These are phyloP conservation scores for Psilopogon haemacephalus DNA, from an alignment of 2,113 vertebrate genomes.

Conservation along the genomic window DNA sequence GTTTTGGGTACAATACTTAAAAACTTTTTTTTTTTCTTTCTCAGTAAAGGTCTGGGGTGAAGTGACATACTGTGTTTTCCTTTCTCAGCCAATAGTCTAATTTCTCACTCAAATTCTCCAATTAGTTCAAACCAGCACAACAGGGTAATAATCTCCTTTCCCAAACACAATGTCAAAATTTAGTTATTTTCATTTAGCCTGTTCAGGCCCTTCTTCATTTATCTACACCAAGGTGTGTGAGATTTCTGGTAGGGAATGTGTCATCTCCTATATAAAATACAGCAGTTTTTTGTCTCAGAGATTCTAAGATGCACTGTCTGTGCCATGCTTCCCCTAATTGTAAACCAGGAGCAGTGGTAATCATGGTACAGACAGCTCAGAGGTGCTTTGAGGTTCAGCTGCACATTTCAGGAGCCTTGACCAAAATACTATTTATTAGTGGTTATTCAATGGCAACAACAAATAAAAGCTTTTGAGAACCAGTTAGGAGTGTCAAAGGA, in stretches of 20 bases:
- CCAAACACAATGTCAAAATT: not conserved
- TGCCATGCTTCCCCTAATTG: not conserved
- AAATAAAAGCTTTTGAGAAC: not conserved
- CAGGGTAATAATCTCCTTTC: not conserved
- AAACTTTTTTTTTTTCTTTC: too few relatives aligned
- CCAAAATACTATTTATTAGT: conserved; percentile 26
- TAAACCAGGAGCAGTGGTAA: not conserved
- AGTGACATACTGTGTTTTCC: too few relatives aligned
- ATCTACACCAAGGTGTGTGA: not conserved
- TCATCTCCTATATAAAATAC: not conserved
- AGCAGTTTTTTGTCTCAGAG: not conserved
- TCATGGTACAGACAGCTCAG: not conserved
- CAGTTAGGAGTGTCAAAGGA: conserved; percentile 15
- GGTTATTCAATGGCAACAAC: not conserved
- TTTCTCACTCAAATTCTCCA: too few relatives aligned
- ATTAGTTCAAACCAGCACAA: too few relatives aligned
- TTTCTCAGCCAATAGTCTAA: too few relatives aligned
- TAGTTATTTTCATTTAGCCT: not conserved
- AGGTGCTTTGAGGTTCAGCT: not conserved
- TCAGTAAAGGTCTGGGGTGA: too few relatives aligned
- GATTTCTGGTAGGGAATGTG: not conserved
- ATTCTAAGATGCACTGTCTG: not conserved
- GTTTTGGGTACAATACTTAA: too few relatives aligned
- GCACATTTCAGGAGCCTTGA: not conserved
- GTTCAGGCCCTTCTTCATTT: not conserved